Evolutionary conservation across 1,140 invertebrate species (phyloP), one percentile per base, ranked within the genome.

Genomic region (Anastrepha ludens): DNA sequence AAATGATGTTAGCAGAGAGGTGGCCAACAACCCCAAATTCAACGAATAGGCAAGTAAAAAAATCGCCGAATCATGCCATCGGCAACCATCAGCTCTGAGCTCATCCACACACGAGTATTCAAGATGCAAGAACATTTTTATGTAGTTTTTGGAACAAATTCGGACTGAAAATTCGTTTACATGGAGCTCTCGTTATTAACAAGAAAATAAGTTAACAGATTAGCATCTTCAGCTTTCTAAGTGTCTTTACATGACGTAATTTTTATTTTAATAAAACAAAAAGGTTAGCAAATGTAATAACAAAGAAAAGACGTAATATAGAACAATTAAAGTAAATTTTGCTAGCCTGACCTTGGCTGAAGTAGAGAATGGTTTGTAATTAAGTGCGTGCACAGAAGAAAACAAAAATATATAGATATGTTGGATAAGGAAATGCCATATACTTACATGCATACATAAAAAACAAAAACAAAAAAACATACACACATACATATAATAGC

Each of bases 151-250:
- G 11, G 29, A 4, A 67, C 9, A 20, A 29, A 6, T 74, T 74
- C 8, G n/a, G 41, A 67, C n/a, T 2, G 15, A 41, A 29, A 6
- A 74, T 29, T 74, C 11, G 17, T 74, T 47, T 47, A 29, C 13
- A 15, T 44, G 20, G n/a, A 74, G 70, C 29, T 74, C 11, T 15
- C 3, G 6, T n/a, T 17, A 47, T 47, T 2, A 29, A n/a, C 7
- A 70, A 39, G 13, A 13, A 67, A 70, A 70, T 70, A 70, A 70
- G 39, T 70, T 70, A 70, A 13, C 65, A 70, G 47, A 50, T 64
- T n/a, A 64, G 4, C 9, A n/a, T n/a, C 9, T 64, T 64, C 17
- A 17, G 5, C 4, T 50, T 74, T 13, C n/a, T 74, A 74, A 74
- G 70, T 74, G 70, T 2, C 44, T n/a, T 47, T 74, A 15, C 17